These are phyloP conservation scores for Paramormyrops hopkinsi DNA, from an alignment of 2,797 vertebrate genomes.

Conservation along the genomic window DNA sequence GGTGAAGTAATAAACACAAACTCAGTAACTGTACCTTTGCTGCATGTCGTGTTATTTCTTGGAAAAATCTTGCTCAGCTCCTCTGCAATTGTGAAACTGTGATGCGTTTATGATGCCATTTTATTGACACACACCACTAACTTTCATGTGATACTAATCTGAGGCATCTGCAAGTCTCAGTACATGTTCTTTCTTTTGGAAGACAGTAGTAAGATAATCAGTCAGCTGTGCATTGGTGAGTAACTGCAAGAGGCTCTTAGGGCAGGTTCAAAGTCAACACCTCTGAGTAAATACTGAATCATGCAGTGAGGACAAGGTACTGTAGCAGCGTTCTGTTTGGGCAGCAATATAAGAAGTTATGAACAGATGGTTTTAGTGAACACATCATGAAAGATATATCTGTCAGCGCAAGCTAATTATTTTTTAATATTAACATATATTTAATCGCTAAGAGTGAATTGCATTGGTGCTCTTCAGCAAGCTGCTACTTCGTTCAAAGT, in stretches of 20 bases:
- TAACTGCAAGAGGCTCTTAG: neutral
- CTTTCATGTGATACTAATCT: slow-evolving; percentile 21
- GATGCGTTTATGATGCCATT: slow-evolving; percentile 1
- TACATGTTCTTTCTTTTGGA: slow-evolving; percentile 34
- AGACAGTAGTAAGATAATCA: neutral
- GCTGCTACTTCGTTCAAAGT: neutral
- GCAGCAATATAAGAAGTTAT: neutral
- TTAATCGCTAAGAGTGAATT: neutral
- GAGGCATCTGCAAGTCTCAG: slow-evolving; percentile 26
- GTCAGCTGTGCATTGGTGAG: neutral
- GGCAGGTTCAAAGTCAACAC: slow-evolving; percentile 7
- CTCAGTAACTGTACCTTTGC: slow-evolving; percentile 20
- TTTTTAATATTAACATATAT: slow-evolving; percentile 4
- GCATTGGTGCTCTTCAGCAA: neutral
- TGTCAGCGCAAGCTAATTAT: slow-evolving; percentile 18
- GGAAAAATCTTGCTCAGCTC: neutral
- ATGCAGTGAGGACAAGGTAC: neutral
- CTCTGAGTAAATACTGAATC: neutral
- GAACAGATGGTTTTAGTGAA: neutral
- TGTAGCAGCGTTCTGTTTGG: neutral
- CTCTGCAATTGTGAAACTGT: neutral
- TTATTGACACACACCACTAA: slow-evolving; percentile 29
- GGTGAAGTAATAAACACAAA: neutral
- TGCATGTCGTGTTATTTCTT: slow-evolving; percentile 13
- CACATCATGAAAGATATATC: neutral